Evolutionary conservation across 2,797 vertebrate genomes (phyloP).

Genomic region (Xenentodon cancila): DNA sequence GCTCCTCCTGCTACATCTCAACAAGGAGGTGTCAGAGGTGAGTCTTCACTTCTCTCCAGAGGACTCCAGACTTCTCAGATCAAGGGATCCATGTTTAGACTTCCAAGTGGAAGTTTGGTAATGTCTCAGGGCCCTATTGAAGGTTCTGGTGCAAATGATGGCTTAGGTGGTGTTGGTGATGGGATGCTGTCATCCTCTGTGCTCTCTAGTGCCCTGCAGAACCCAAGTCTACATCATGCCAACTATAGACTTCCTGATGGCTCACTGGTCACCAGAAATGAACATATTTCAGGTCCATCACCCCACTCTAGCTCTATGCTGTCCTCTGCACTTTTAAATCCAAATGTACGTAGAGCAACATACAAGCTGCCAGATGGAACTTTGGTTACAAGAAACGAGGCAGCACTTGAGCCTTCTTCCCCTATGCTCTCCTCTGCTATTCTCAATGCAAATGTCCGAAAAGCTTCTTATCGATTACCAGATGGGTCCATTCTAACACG

Average conservation of each 20-base stretch:
- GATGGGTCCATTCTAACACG: slow-evolving; percentile 65
- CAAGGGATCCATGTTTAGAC: slow-evolving; percentile 66
- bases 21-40: slow-evolving; percentile 40
- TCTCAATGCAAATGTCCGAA: slow-evolving; percentile 69
- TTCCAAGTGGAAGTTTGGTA: slow-evolving; percentile 63
- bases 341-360: slow-evolving; percentile 71
- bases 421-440: slow-evolving; percentile 69
- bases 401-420: slow-evolving; percentile 62
- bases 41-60: slow-evolving; percentile 60
- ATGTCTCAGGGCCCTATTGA: slow-evolving; percentile 48
- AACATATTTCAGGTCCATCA: slow-evolving; percentile 37
- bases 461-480: slow-evolving; percentile 76
- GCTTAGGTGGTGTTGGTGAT: slow-evolving; percentile 17
- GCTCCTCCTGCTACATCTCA: slow-evolving; percentile 48
- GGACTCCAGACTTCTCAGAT: slow-evolving; percentile 64
- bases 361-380: slow-evolving; percentile 80
- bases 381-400: slow-evolving; percentile 68
- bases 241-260: slow-evolving; percentile 76
- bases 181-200: slow-evolving; percentile 54
- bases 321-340: slow-evolving; percentile 76
- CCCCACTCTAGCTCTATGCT: slow-evolving; percentile 62
- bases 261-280: slow-evolving; percentile 64
- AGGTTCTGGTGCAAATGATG: slow-evolving; percentile 21
- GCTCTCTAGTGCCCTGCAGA: slow-evolving; percentile 76
- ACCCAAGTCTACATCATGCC: slow-evolving; percentile 67